A percentile compares a stretch with the other conserved stretches of the same genome.
These are phyloP conservation scores for Erethizon dorsatum DNA, from an alignment of 2,797 vertebrate species.

Conservation along the genomic window DNA sequence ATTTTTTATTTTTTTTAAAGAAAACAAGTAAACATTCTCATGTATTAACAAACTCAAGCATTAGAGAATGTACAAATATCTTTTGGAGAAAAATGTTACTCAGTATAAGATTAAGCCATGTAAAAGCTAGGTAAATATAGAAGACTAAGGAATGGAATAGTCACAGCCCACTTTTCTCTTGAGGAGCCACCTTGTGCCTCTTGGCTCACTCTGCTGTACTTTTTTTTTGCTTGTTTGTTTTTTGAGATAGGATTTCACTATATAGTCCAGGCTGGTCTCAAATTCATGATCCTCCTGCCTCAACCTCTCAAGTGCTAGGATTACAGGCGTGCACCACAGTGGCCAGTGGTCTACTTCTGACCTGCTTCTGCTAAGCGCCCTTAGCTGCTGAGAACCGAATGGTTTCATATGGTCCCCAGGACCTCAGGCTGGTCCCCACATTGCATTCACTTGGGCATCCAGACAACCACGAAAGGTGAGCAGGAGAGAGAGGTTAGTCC, in stretches of 20 bases:
- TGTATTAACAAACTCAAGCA: no score
- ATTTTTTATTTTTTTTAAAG: no score
- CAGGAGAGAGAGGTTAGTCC: not conserved
- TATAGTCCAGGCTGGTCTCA: not conserved
- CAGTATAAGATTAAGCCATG: no score
- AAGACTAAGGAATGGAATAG: no score
- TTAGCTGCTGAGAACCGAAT: not conserved
- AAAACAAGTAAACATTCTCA: no score
- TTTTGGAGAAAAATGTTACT: no score
- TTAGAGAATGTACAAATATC: no score
- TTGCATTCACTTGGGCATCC: not conserved
- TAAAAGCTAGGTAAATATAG: no score
- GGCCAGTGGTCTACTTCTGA: not conserved
- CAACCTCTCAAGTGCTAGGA: not conserved
- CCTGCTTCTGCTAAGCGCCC: not conserved
- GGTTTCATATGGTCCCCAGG: not conserved
- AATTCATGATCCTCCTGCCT: not conserved
- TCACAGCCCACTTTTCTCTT: not conserved
- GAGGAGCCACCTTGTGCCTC: not conserved
- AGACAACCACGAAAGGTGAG: not conserved
- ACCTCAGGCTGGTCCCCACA: not conserved
- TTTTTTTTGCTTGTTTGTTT: not conserved
- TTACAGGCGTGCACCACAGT: not conserved
- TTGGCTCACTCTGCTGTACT: not conserved
- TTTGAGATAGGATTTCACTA: not conserved